phyloP scores from a whole-genome alignment of 2,797 vertebrate genomes.

The Semaprochilodus insignis region DNA sequence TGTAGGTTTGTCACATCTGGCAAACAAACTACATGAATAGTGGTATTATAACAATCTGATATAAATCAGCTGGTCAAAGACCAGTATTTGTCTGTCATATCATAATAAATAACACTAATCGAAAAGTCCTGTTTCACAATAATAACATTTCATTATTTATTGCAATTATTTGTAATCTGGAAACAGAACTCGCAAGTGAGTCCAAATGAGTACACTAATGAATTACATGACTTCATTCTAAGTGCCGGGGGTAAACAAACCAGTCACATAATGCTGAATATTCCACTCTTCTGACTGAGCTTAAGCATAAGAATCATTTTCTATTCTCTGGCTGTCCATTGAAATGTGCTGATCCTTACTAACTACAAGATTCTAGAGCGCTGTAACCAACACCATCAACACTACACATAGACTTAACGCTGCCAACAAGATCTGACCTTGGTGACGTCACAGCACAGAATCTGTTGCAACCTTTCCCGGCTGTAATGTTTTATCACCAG shows the following conservation, averaged over 20 bases:
- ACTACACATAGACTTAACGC: background rate
- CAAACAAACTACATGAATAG: background rate
- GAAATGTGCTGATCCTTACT: background rate
- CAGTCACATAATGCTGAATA: background rate
- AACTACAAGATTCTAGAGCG: background rate
- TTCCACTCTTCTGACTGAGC: background rate
- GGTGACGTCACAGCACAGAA: background rate
- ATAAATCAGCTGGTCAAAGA: background rate
- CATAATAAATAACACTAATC: background rate
- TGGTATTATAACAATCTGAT: background rate
- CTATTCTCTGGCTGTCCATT: background rate
- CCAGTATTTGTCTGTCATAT: background rate
- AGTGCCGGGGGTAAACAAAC: background rate
- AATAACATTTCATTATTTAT: background rate
- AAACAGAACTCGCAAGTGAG: background rate
- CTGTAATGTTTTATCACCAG: background rate
- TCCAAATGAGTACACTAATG: background rate
- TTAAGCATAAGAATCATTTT: background rate
- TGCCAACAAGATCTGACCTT: background rate
- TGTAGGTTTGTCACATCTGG: background rate
- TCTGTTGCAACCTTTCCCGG: background rate
- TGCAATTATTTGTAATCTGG: background rate
- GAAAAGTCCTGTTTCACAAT: background rate
- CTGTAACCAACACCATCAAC: background rate
- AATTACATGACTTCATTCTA: background rate